A percentile compares a stretch with the other conserved stretches of the same genome.
These are phyloP conservation scores for Leucoptera coffeella DNA, from an alignment of 2,888 invertebrate species.

Conservation along the genomic window DNA sequence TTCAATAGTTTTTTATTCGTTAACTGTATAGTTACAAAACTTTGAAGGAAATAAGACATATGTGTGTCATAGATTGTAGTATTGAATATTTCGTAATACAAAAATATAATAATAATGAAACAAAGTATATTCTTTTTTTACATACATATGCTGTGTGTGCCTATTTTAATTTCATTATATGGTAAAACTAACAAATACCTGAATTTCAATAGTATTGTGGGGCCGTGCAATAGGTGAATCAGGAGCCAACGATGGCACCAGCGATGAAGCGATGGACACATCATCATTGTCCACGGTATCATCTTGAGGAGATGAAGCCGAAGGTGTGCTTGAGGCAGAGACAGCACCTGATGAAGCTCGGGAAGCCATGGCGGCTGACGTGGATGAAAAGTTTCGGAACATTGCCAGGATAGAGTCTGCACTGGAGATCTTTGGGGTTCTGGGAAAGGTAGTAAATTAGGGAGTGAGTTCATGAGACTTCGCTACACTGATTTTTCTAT, in stretches of 20 bases:
- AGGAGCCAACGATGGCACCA: constrained; percentile 47
- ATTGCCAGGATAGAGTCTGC: constrained; percentile 76
- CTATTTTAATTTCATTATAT: not conserved
- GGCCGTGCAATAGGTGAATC: constrained; percentile 56
- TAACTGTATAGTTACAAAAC: not conserved
- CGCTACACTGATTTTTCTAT: too few relatives aligned
- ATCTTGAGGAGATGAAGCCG: constrained; percentile 69
- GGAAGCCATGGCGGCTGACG: constrained; percentile 53
- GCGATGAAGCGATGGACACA: constrained; percentile 64
- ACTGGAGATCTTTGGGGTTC: constrained; percentile 63
- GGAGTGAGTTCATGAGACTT: too few relatives aligned
- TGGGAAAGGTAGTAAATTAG: too few relatives aligned
- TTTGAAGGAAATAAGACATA: constrained; percentile 1
- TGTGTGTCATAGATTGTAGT: too few relatives aligned
- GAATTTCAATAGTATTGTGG: constrained; percentile 41
- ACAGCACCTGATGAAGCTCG: constrained; percentile 57
- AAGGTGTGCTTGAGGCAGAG: constrained; percentile 66
- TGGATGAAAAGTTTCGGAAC: constrained; percentile 68
- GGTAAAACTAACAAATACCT: constrained; percentile 14
- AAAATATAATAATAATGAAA: not conserved
- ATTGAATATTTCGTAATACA: too few relatives aligned
- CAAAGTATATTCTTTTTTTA: not conserved
- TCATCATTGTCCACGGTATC: constrained; percentile 65
- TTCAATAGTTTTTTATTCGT: too few relatives aligned
- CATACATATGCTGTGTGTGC: not conserved